Base-by-base conservation (phyloP, 2,888 invertebrate species). In the Agrotis clavis region DNA sequence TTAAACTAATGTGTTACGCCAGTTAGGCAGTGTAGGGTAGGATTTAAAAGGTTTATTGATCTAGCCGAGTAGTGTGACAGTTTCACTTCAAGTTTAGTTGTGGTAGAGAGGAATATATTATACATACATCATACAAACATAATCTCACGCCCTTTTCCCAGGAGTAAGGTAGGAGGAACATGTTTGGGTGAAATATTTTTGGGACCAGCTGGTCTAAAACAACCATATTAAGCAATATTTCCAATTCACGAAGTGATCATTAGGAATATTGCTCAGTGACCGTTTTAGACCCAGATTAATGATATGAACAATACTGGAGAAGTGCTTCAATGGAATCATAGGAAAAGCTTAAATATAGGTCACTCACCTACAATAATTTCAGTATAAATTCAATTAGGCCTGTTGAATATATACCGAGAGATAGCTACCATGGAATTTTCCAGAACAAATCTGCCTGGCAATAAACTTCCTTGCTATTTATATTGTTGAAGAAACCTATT, bases 1-100 rank as follows among this genome's bases (percentile, higher is more conserved):
- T 73, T 78, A 73, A 53, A 83, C 67, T 72, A 79, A 79, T 73
- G 67, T 79, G 80, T 66, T 73, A 68, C 57, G 41, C 25, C 77
- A 68, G 63, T 76, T 67, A 76, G 45, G 53, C 45, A 21, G 11
- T n/a, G 25, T 67, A 50, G 64, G 56, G 61, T 53, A 2, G 64
- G 56, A 56, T 79, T 71, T 79, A 78, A 78, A 67, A 65, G 56
- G 48, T 82, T 21, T 47, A 47, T 64, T 60, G 82, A 65, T 65
- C 41, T 57, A 50, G 57, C 18, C 21, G 11, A 82, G 71, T 48
- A 65, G 61, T 21, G 21, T 21, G 48, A 68, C 48, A n/a, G 48
- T 54, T 54, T 66, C n/a, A 4, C 30, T 30, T 57, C 13, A 14
- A 48, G 41, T 41, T 11, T 51, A 57, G 51, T n/a, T 14, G 25